phyloP scores from a whole-genome alignment of 2,888 invertebrate species.

The Eucriotettix oculatus region DNA sequence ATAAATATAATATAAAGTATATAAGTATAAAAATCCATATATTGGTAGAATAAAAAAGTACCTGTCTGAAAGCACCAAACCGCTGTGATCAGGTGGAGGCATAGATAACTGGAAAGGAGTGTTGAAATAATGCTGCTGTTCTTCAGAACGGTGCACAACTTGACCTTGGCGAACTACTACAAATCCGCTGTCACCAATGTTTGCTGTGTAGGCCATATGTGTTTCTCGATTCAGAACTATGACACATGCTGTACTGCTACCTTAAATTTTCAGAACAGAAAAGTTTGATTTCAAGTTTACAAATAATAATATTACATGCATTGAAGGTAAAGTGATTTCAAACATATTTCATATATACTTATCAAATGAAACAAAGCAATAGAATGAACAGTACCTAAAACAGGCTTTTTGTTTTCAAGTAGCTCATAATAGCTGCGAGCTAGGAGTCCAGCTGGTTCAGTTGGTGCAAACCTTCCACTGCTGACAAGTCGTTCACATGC shows the following conservation, averaged over 20 bases:
- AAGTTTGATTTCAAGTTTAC: too few species aligned
- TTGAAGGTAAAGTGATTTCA: background rate
- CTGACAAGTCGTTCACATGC: conserved; percentile 85
- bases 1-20: background rate
- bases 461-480: conserved; percentile 73
- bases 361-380: too few species aligned
- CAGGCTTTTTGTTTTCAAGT: conserved; percentile 77
- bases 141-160: conserved; percentile 83
- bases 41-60: conserved; percentile 21
- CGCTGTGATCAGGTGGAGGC: conserved; percentile 78
- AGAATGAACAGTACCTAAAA: conserved; percentile 47
- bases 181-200: conserved; percentile 98
- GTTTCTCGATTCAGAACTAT: conserved; percentile 83
- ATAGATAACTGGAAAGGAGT: conserved; percentile 94
- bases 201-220: conserved; percentile 83
- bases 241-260: conserved; percentile 96
- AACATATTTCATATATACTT: too few species aligned
- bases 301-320: background rate
- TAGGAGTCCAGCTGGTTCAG: conserved; percentile 73
- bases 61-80: conserved; percentile 80
- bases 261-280: conserved; percentile 27
- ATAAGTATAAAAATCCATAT: background rate
- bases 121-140: conserved; percentile 98
- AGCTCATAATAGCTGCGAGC: conserved; percentile 85
- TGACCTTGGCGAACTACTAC: conserved; percentile 76